Base-by-base conservation (phyloP, 1,140 invertebrate genomes). In the Apis dorsata region DNA sequence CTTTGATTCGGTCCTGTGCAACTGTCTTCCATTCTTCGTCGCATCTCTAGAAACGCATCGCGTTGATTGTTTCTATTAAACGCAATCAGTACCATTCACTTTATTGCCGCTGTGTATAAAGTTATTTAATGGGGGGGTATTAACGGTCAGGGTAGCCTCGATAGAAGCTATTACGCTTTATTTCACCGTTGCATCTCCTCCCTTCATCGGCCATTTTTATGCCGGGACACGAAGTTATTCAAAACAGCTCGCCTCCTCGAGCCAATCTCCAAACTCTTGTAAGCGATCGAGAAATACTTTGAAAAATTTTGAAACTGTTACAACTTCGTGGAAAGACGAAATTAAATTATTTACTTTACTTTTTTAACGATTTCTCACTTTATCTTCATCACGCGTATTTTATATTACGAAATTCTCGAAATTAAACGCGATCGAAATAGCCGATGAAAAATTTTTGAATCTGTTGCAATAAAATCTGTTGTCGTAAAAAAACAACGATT, bases 31-130 rank as follows among this genome's bases (percentile, higher is more conserved):
- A 28, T 17, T 34, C 15, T 19, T 21, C 24, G n/a, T 0, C 59
- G 11, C 19, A 59, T 55, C 71, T 73, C 28, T 57, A 34, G 71
- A 73, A 73, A 34, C 28, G 21, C 28, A 73, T 73, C 55, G 71
- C 71, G 71, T 34, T 73, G 24, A 73, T 57, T 73, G 59, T 73
- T 73, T 73, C 71, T 59, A 73, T 73, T 59, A 73, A 73, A 44
- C 28, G 71, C 55, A 59, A 59, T 73, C 71, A 34, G 51, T 73
- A 34, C 28, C 71, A 59, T 73, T 34, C 24, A 44, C 71, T 73
- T 73, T 28, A 73, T 59, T n/a, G 24, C 55, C 28, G 28, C 28
- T 19, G 71, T 59, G 44, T 57, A 44, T 44, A 34, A 51, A 73
- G 71, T 73, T 55, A 21, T 73, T 73, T 73, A 59, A 73, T 59